Evolutionary conservation across 2,797 vertebrate species (phyloP), one percentile per base, ranked within the genome.

Genomic region (Presbytis comata): DNA sequence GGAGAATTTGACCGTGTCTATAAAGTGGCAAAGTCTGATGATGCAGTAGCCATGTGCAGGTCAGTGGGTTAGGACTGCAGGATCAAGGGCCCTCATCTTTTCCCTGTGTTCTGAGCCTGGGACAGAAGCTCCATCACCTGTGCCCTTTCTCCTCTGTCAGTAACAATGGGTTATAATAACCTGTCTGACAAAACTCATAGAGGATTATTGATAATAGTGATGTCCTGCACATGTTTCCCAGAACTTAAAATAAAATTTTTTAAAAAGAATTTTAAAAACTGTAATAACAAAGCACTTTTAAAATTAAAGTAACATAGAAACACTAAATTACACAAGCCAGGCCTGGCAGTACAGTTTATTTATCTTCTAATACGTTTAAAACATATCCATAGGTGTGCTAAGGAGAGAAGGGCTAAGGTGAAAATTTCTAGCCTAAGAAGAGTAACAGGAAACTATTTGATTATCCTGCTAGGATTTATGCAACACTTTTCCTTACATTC

Each of bases 271-370:
- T 67, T 19, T 4, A 2, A 67, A n/a, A 19, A 19, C 19, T 33
- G 33, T 67, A 8, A n/a, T 91, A 91, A 96, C 74, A 88, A 96
- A 75, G 50, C 44, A 96, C 41, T 72, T 95, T 9, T 41, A 95
- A 92, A 92, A 24, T 80, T 39, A 55, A 91, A 95, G 3, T 57
- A 14, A 22, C 53, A 83, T 21, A 70, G 61, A 97, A 95, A 85
- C n/a, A 30, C 16, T 95, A 84, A 84, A 36, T 84, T 72, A 78
- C 16, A 95, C 3, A 36, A 55, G 53, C 14, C 57, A 82, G 67
- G 12, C 76, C 64, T 67, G 33, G 8, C 64, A n/a, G 16, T 33
- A 67, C 64, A 67, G 64, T 67, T 19, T 9, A 1, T 57, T 76
- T 86, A 44, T 89, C 87, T 93, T 84, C 76, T 85, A 81, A 44